Percentiles rank a stretch among this genome's conserved stretches.
These are phyloP conservation scores for Galeruca laticollis DNA, from an alignment of 2,888 invertebrate genomes.

Conservation along the genomic window DNA sequence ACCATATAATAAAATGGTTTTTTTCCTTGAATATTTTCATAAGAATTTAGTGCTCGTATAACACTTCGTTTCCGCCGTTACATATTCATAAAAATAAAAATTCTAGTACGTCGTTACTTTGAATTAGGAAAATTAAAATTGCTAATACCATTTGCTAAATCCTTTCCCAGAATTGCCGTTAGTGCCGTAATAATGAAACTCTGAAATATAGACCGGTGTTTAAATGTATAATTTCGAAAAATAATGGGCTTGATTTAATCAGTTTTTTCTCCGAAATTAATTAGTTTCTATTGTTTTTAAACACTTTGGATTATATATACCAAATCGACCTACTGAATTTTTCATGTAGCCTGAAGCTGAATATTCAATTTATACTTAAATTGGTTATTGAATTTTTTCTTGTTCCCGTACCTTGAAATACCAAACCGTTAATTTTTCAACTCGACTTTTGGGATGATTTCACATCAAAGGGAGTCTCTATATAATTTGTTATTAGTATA, in stretches of 20 bases:
- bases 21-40: not conserved
- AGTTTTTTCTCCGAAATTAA: no score
- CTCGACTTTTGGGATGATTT: no score
- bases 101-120: slow-evolving; percentile 38
- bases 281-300: no score
- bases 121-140: slow-evolving; percentile 44
- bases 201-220: not conserved
- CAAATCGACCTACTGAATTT: no score
- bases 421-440: no score
- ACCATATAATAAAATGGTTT: not conserved
- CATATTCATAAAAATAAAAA: slow-evolving; percentile 50
- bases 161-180: slow-evolving; percentile 28
- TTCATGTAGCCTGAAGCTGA: no score
- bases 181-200: not conserved
- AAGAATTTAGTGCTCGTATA: slow-evolving; percentile 5
- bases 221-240: not conserved
- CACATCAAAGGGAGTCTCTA: no score
- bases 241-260: not conserved
- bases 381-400: no score
- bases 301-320: no score
- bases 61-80: slow-evolving; percentile 20
- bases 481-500: no score
- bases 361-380: no score
- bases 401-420: no score
- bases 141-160: slow-evolving; percentile 44